A percentile compares a stretch with the other conserved stretches of the same genome.
phyloP scores from a whole-genome alignment of 2,113 vertebrate species.

The Struthidea cinerea region DNA sequence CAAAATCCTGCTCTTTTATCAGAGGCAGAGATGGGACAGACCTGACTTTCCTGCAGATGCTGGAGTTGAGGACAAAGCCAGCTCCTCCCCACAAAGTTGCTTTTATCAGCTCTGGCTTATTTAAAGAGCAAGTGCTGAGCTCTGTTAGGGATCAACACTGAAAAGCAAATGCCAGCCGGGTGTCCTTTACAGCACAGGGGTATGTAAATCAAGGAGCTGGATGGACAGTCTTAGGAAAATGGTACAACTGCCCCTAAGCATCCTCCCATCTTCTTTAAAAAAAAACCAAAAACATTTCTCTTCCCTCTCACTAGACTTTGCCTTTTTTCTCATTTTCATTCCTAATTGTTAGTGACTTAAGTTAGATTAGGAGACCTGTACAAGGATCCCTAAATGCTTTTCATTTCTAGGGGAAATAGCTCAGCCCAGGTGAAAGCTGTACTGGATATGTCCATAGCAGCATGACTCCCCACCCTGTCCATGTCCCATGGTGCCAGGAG shows the following conservation, averaged over 20 bases:
- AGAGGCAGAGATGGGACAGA: background rate
- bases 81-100: background rate
- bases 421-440: background rate
- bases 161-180: background rate
- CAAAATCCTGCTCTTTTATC: background rate
- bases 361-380: background rate
- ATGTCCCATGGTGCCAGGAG: background rate
- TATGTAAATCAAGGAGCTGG: background rate
- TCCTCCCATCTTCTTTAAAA: background rate
- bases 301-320: background rate
- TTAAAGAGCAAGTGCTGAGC: background rate
- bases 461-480: background rate
- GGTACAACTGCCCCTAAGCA: background rate
- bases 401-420: background rate
- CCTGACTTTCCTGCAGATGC: background rate
- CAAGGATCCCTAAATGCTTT: background rate
- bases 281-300: background rate
- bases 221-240: background rate
- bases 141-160: background rate
- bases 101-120: background rate
- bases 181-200: background rate
- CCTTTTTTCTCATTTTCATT: background rate
- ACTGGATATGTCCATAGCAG: background rate
- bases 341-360: background rate
- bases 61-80: background rate